phyloP scores from a whole-genome alignment of 2,797 vertebrate species.

The Peromyscus nudipes region DNA sequence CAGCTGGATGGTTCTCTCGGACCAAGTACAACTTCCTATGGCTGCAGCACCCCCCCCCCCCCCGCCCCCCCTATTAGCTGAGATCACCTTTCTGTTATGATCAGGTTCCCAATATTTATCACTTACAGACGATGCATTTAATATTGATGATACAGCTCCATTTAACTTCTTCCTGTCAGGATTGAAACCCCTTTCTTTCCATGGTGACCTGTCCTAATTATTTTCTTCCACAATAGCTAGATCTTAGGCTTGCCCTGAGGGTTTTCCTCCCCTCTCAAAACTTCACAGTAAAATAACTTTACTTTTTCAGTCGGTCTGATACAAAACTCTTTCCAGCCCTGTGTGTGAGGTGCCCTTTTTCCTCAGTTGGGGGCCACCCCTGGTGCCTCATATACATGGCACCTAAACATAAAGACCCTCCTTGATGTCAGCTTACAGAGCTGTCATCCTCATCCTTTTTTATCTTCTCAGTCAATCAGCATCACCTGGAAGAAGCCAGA shows the following conservation, averaged over 20 bases:
- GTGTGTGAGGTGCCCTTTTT: not conserved
- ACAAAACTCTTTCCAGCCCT: not conserved
- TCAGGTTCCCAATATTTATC: not conserved
- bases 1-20: not conserved
- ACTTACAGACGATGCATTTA: not conserved
- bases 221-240: not conserved
- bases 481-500: not conserved
- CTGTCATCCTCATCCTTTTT: not conserved
- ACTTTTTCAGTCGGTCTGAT: not conserved
- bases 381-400: not conserved
- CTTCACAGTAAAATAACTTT: conserved; percentile 3
- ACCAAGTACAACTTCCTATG: not conserved
- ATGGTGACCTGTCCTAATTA: not conserved
- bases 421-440: not conserved
- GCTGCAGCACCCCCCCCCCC: not conserved
- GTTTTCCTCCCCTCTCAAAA: conserved; percentile 13
- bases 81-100: conserved; percentile 10
- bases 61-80: too few relatives aligned
- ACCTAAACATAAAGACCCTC: not conserved
- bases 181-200: not conserved
- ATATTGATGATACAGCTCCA: not conserved
- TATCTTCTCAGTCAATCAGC: conserved; percentile 7
- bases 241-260: conserved; percentile 2
- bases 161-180: not conserved
- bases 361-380: not conserved